Conservation (phyloP, 2,888 invertebrate species). For the Drosophila macrothrix region DNA sequence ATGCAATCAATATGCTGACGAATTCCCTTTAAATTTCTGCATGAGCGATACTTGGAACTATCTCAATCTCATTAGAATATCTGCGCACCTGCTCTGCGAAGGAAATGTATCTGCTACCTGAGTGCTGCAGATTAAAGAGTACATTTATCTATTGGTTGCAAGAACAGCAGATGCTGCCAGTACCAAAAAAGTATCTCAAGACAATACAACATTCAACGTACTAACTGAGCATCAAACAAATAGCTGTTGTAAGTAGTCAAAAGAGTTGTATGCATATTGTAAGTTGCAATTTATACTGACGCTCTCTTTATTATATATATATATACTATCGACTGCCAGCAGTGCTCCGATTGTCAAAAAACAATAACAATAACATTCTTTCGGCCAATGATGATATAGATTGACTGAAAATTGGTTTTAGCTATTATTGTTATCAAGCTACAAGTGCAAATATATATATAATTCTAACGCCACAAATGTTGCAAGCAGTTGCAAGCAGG, state of each 20-base stretch:
- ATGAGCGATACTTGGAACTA: neutral
- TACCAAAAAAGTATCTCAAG: neutral
- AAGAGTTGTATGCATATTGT: neutral
- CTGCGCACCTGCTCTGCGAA: neutral
- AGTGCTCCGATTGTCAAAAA: neutral
- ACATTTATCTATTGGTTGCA: neutral
- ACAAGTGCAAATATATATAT: neutral
- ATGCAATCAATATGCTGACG: constrained; percentile 24
- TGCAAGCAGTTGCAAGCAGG: constrained; percentile 18
- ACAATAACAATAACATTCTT: too few relatives aligned
- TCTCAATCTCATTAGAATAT: neutral
- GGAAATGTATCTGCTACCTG: neutral
- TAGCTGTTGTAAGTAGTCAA: neutral
- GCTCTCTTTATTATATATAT: too few relatives aligned
- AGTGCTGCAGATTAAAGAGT: neutral
- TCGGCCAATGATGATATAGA: neutral
- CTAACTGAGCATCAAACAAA: neutral
- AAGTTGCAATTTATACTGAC: too few relatives aligned
- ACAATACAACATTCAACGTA: neutral
- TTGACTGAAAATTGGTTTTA: neutral
- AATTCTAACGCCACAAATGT: constrained; percentile 22
- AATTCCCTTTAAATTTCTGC: constrained; percentile 6
- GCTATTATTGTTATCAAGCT: neutral
- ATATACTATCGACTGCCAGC: too few relatives aligned
- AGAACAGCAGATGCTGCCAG: neutral